These are phyloP conservation scores for Dilophus febrilis DNA, from an alignment of 2,888 invertebrate species.

Conservation along the genomic window DNA sequence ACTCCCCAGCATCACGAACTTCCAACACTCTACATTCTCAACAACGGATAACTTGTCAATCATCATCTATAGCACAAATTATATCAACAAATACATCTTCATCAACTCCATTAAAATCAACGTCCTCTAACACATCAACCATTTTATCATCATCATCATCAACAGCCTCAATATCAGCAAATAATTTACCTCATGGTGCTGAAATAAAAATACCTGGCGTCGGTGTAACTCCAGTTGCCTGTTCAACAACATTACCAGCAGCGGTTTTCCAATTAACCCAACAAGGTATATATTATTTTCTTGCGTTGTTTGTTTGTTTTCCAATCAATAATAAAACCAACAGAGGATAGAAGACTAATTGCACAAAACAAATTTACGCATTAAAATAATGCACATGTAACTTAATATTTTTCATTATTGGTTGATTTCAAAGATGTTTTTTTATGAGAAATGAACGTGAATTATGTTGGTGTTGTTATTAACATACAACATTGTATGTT, in stretches of 20 bases:
- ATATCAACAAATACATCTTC: background rate
- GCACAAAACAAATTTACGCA: too few relatives aligned
- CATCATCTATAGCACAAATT: background rate
- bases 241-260: constrained; percentile 40
- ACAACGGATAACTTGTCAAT: background rate
- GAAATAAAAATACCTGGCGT: constrained; percentile 43
- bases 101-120: constrained; percentile 4
- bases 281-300: constrained; percentile 35
- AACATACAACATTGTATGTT: too few relatives aligned
- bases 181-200: constrained; percentile 26
- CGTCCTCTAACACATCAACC: constrained; percentile 3
- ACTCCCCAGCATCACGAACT: background rate
- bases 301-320: too few relatives aligned
- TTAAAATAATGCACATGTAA: background rate
- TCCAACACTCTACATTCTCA: background rate
- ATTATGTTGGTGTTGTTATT: too few relatives aligned
- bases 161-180: constrained; percentile 12
- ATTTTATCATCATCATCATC: too few relatives aligned
- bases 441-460: too few relatives aligned
- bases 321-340: too few relatives aligned
- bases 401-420: background rate
- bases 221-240: constrained; percentile 40
- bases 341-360: too few relatives aligned
- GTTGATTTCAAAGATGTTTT: background rate
- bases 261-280: constrained; percentile 42